phyloP scores from a whole-genome alignment of 2,797 vertebrate genomes.

The Tinamus major region DNA sequence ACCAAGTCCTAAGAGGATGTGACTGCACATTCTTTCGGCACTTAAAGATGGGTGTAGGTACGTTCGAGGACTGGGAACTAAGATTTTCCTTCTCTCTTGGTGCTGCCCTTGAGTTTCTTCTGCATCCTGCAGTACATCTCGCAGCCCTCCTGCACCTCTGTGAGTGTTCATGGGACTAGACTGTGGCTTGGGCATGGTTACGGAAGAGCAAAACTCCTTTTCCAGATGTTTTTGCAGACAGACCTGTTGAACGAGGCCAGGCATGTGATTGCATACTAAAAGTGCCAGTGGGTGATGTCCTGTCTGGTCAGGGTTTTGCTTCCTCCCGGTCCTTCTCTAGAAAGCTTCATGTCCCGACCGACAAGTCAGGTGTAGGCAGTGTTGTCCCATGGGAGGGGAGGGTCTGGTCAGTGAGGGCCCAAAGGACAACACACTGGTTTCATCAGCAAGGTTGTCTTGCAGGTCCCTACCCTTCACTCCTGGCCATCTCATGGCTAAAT shows the following conservation, averaged over 20 bases:
- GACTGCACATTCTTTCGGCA: not conserved
- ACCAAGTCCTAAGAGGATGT: not conserved
- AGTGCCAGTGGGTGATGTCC: too few relatives aligned
- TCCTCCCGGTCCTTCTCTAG: not conserved
- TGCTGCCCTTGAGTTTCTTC: not conserved
- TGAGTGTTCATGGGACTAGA: not conserved
- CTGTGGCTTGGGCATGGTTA: not conserved
- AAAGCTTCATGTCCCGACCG: not conserved
- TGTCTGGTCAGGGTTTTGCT: not conserved
- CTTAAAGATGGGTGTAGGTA: not conserved
- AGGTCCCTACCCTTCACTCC: not conserved
- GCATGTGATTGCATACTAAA: not conserved
- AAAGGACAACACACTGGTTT: not conserved
- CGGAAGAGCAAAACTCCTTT: not conserved
- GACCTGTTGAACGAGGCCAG: not conserved
- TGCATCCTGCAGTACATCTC: not conserved
- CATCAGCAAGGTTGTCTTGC: not conserved
- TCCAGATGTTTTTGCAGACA: not conserved
- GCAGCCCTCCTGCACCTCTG: rapidly evolving
- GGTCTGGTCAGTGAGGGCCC: not conserved
- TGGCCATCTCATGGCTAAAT: not conserved
- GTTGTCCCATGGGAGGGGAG: not conserved
- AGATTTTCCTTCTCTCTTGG: rapidly evolving
- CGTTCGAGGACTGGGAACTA: rapidly evolving
- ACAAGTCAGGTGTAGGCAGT: not conserved